Base-by-base conservation (phyloP, 1,140 invertebrate genomes). In the Drosophila paulistorum region DNA sequence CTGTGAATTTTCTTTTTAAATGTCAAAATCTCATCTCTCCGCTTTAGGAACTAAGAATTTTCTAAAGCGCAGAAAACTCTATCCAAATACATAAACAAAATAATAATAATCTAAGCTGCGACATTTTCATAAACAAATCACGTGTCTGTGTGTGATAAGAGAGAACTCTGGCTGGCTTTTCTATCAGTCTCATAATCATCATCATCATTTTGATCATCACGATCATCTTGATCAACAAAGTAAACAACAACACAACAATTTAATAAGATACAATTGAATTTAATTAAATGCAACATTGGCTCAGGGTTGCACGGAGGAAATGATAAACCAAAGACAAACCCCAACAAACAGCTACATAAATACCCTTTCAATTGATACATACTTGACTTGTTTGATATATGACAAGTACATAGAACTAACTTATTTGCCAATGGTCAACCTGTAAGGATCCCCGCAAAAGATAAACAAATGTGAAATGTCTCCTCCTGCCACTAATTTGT, bases 61-160 rank as follows among this genome's bases (percentile, higher is more conserved):
- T 75, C 58, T 66, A 42, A 41, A 65, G 9, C 37, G 66, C 51
- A 48, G 41, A 55, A 42, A 61, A 35, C 20, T 23, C 59, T 51
- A 20, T 20, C 7, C 10, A 33, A 35, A 51, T 30, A 35, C 10
- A 51, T 37, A 65, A 79, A 74, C 65, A 69, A 74, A 74, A 68
- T 78, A 74, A 81, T 73, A 57, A 65, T 75, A 59, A 30, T 10
- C 61, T 17, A 37, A 30, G 7, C 23, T 42, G 45, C 17, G 45
- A 48, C 45, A 81, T 77, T 71, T 74, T 64, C 74, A 77, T 85
- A 68, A 54, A 74, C 73, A 74, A 85, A 71, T 81, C 78, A 76
- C 83, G 66, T 84, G 35, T 55, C 6, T 30, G 30, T 23, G 37
- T 58, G 23, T 70, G 74, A 76, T 76, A 76, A 37, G 65, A 64